A percentile compares a stretch with the other conserved stretches of the same genome.
Evolutionary conservation across 2,113 vertebrate species (phyloP).

Genomic region (Psammodynastes pulverulentus): DNA sequence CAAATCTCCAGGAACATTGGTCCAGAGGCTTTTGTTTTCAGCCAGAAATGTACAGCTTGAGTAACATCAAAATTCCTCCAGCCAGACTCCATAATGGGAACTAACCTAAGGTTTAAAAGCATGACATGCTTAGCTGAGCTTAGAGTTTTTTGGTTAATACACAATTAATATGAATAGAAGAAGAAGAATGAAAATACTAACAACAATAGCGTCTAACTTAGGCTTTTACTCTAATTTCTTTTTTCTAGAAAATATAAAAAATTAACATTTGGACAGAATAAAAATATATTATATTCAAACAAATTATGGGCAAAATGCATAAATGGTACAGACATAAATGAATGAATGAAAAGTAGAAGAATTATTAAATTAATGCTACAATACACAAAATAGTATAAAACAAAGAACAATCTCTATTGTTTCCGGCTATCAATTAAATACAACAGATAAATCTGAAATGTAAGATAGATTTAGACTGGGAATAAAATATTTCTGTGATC

Average conservation of each 20-base stretch:
- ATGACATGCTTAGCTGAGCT: neutral
- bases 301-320: neutral
- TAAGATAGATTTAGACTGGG: neutral
- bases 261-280: neutral
- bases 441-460: neutral
- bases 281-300: neutral
- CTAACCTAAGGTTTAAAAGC: constrained; percentile 71
- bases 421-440: neutral
- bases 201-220: neutral
- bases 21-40: constrained; percentile 67
- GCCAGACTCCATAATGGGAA: constrained; percentile 84
- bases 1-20: constrained; percentile 91
- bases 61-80: constrained; percentile 97
- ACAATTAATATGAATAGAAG: neutral
- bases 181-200: neutral
- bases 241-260: neutral
- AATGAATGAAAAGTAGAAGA: neutral
- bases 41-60: constrained; percentile 91
- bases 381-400: neutral
- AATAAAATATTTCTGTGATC: neutral
- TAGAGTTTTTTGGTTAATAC: neutral
- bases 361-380: neutral
- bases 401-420: neutral
- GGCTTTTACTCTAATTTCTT: neutral
- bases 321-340: neutral